Evolutionary conservation across 2,888 invertebrate species (phyloP).

Genomic region (Latheticus oryzae): DNA sequence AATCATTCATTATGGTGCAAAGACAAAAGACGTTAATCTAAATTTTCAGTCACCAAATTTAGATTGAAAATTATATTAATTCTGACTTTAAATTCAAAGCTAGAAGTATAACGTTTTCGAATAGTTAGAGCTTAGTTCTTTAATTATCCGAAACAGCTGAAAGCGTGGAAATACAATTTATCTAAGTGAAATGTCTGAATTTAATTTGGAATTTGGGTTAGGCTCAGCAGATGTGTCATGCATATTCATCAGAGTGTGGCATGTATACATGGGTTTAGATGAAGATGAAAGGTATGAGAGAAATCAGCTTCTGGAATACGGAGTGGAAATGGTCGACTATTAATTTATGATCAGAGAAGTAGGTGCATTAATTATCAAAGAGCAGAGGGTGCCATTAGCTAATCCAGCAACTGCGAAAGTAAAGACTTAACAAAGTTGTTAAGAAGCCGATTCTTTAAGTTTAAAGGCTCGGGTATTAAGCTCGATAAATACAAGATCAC

Average conservation of each 20-base stretch:
- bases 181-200: slow-evolving; percentile 44
- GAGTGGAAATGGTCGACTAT: slow-evolving; percentile 33
- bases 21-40: neutral
- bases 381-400: slow-evolving; percentile 5
- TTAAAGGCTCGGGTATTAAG: too few relatives aligned
- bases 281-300: slow-evolving; percentile 41
- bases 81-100: too few relatives aligned
- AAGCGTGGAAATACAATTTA: slow-evolving; percentile 41
- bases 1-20: too few relatives aligned
- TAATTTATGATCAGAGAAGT: slow-evolving; percentile 34
- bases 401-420: slow-evolving; percentile 12
- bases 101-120: too few relatives aligned
- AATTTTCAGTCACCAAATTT: neutral
- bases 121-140: too few relatives aligned
- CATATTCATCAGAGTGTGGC: slow-evolving; percentile 40
- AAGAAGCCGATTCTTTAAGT: too few relatives aligned
- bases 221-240: slow-evolving; percentile 42
- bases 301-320: slow-evolving; percentile 29
- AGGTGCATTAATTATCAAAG: slow-evolving; percentile 36
- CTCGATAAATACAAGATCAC: too few relatives aligned
- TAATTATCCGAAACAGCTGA: slow-evolving; percentile 23
- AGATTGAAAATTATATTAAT: slow-evolving; percentile 3
- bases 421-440: too few relatives aligned
- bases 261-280: slow-evolving; percentile 36
- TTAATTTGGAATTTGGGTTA: slow-evolving; percentile 43